These are phyloP conservation scores for Chlorospingus flavigularis DNA, from an alignment of 2,797 vertebrate species.

Conservation along the genomic window DNA sequence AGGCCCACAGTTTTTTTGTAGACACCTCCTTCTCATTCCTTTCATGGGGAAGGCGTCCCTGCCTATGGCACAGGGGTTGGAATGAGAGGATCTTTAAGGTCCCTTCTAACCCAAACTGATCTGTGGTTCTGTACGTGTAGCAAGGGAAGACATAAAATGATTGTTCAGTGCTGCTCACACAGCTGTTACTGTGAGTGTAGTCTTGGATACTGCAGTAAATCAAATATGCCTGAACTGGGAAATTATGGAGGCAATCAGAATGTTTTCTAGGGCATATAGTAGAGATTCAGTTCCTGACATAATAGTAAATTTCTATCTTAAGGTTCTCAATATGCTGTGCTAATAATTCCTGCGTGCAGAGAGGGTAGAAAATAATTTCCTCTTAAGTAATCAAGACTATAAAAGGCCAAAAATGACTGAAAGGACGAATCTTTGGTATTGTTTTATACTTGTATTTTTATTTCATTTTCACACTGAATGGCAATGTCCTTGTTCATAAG, in stretches of 20 bases:
- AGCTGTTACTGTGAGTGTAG: neutral
- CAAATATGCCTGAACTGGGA: neutral
- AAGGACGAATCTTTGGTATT: neutral
- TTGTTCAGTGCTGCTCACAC: neutral
- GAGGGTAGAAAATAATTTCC: neutral
- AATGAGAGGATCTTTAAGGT: neutral
- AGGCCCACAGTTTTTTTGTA: neutral
- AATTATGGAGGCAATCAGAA: neutral
- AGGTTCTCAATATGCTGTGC: neutral
- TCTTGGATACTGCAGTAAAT: neutral
- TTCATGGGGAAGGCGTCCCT: neutral
- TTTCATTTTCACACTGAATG: neutral
- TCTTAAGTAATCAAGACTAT: neutral
- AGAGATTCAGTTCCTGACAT: neutral
- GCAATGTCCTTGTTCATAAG: neutral
- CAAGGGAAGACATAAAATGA: neutral
- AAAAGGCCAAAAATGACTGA: neutral
- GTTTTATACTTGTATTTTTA: neutral
- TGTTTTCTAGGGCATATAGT: neutral
- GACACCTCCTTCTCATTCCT: neutral
- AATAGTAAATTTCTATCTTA: neutral
- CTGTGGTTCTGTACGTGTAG: neutral
- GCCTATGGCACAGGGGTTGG: neutral
- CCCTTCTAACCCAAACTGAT: neutral
- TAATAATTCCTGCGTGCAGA: neutral